phyloP scores from a whole-genome alignment of 2,113 vertebrate species.

The Pitta sordida region DNA sequence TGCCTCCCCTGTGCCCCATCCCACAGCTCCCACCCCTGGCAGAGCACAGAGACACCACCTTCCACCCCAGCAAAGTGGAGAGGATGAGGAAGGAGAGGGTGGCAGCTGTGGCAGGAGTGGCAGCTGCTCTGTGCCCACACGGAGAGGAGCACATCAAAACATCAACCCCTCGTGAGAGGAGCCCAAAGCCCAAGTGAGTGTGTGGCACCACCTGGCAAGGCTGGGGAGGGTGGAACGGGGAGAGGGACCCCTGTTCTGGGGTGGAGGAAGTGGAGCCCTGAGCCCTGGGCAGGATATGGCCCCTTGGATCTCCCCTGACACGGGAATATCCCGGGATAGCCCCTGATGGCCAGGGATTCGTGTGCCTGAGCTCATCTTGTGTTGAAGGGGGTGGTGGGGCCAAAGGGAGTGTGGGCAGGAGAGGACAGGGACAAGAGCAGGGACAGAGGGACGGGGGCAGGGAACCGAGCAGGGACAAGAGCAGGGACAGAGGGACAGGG shows the following conservation, averaged over 20 bases:
- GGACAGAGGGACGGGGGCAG: too few species aligned
- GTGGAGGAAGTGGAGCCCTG: neutral
- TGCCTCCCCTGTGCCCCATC: neutral
- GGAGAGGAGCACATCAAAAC: neutral
- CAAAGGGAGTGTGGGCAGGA: neutral
- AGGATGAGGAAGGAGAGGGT: neutral
- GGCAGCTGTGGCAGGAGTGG: neutral
- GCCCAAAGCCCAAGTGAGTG: neutral
- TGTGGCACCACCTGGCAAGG: neutral
- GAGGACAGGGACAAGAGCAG: neutral
- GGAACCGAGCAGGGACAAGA: too few species aligned
- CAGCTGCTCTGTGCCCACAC: neutral
- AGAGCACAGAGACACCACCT: neutral
- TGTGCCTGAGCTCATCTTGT: neutral
- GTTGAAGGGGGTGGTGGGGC: neutral
- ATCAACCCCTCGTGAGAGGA: fast-evolving
- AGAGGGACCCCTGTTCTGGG: neutral
- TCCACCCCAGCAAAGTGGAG: neutral
- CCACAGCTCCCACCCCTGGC: neutral
- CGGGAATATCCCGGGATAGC: neutral
- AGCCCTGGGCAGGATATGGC: neutral
- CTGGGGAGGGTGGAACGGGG: neutral
- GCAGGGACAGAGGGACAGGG: neutral
- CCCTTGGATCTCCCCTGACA: neutral
- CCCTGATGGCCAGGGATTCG: neutral